These are phyloP conservation scores for Colletes gigas DNA, from an alignment of 1,140 invertebrate genomes.

Conservation along the genomic window DNA sequence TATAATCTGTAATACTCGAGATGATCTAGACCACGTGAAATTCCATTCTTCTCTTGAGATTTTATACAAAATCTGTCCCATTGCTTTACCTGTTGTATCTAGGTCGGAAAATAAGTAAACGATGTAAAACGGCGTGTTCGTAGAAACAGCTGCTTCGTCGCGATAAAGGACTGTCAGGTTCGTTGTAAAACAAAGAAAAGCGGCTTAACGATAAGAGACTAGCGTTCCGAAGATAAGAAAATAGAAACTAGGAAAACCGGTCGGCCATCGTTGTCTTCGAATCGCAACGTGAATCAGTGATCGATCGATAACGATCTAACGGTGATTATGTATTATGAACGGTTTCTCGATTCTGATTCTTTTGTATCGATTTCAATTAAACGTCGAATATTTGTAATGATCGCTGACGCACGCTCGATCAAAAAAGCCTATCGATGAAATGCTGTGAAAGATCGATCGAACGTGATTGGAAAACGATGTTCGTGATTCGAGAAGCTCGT, in stretches of 20 bases:
- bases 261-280: background rate
- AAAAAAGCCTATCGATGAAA: background rate
- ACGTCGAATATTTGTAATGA: too few species aligned
- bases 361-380: too few species aligned
- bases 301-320: background rate
- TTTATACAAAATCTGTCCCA: too few species aligned
- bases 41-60: too few species aligned
- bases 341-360: too few species aligned
- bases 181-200: background rate
- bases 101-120: too few species aligned
- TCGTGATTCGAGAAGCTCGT: too few species aligned
- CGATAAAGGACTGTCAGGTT: background rate
- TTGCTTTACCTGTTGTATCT: too few species aligned
- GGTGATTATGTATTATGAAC: background rate
- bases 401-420: too few species aligned
- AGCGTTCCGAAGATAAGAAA: slow-evolving; percentile 49
- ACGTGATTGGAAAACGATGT: background rate
- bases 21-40: too few species aligned
- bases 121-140: background rate
- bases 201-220: slow-evolving; percentile 33
- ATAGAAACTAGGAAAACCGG: slow-evolving; percentile 14
- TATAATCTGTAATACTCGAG: too few species aligned
- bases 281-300: background rate
- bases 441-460: background rate
- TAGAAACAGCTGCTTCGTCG: background rate